phyloP scores from a whole-genome alignment of 2,113 vertebrate genomes.

The Xiphias gladius region DNA sequence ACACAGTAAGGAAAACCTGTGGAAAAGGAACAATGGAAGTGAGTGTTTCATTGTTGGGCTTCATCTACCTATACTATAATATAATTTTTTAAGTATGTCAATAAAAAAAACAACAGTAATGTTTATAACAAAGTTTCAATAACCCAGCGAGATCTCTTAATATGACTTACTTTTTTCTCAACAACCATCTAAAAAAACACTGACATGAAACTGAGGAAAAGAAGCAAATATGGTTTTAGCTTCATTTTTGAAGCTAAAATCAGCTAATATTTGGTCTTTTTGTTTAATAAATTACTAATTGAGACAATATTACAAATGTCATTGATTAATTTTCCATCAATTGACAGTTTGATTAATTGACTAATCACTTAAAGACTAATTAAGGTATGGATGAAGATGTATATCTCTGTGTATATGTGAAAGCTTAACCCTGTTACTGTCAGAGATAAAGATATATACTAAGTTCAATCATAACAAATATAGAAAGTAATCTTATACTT shows the following conservation, averaged over 20 bases:
- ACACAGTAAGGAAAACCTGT: not conserved
- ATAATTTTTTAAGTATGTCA: not conserved
- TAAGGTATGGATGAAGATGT: not conserved
- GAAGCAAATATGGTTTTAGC: too few species aligned
- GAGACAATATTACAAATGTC: not conserved
- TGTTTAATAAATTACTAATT: not conserved
- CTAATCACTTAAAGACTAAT: constrained; percentile 10
- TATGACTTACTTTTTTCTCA: too few species aligned
- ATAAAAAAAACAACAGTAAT: not conserved
- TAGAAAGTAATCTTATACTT: constrained; percentile 28
- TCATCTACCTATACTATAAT: not conserved
- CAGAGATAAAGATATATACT: constrained; percentile 5
- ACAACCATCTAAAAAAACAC: not conserved
- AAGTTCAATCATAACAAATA: constrained; percentile 39
- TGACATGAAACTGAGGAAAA: not conserved
- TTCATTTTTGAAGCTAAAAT: not conserved
- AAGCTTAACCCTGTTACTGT: not conserved
- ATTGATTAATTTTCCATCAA: not conserved
- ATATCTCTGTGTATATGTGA: not conserved
- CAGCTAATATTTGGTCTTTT: not conserved
- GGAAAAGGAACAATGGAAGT: not conserved
- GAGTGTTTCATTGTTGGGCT: not conserved
- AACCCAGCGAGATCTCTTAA: not conserved
- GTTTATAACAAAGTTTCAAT: too few species aligned
- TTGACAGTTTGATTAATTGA: not conserved